Evolutionary conservation across 1,140 invertebrate genomes (phyloP), one percentile per base, ranked within the genome.

Genomic region (Drosophila kepulauana): DNA sequence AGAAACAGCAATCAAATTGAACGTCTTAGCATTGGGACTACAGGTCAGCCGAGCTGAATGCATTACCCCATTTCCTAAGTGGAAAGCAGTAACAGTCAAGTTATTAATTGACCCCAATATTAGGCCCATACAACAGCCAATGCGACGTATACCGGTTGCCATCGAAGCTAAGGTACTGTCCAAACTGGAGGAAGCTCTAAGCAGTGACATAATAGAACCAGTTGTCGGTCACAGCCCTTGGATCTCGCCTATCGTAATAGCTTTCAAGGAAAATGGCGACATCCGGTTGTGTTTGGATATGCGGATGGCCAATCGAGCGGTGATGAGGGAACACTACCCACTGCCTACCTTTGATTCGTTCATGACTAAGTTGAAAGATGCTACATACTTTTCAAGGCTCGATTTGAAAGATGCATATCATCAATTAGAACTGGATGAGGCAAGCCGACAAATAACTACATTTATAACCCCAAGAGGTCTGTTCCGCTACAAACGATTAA

Each of bases 391-490:
- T 33, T 52, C 56, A 30, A 20, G 8, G 11, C 45, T 90, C 7
- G 81, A 91, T 49, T 20, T 91, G 0, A 77, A 72, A 58, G 62
- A 77, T 25, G 88, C 80, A 25, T 90, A 78, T 49, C 69, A 89
- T 65, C 81, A 90, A 54, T 10, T 92, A 10, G 91, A 92, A 68
- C 48, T 92, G 4, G 69, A 82, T 48, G 82, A 71, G 25, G 56
- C 72, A 11, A 73, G 67, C 33, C 38, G 82, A 43, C 13, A 63
- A 10, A 62, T 61, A 16, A 67, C 57, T 13, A 68, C 64, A 10
- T 57, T 67, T 8, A 74, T 74, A 61, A 74, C 65, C 2, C 61
- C 61, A 51, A 49, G 11, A 6, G 57, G 71, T n/a, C 30, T 75
- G 5, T 68, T 67, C 25, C 54, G 57, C 3, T 74, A 68, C 15